Evolutionary conservation across 2,888 invertebrate species (phyloP).

Genomic region (Tanypteryx hageni): DNA sequence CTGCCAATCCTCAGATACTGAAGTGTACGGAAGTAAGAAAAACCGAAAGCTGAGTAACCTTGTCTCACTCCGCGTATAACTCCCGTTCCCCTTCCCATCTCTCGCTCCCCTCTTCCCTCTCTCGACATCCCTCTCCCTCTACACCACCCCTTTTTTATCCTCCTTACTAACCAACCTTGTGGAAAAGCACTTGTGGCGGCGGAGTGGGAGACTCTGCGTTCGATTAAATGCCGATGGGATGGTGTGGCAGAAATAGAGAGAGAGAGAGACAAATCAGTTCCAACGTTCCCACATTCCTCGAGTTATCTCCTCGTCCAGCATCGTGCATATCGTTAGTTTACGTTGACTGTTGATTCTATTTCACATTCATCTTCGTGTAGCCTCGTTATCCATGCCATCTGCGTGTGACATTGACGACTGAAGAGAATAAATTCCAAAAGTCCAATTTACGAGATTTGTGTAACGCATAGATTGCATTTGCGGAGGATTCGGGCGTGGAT

Average conservation of each 20-base stretch:
- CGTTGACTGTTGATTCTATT: no score
- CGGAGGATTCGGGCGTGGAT: background rate
- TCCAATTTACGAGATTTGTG: background rate
- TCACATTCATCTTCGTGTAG: no score
- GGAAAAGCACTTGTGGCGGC: constrained; percentile 1
- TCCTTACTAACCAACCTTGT: constrained; percentile 42
- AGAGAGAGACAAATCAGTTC: constrained; percentile 6
- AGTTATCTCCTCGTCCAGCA: background rate
- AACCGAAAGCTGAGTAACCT: constrained; percentile 42
- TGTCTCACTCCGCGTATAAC: background rate
- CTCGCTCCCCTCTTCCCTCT: background rate
- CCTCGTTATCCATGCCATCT: background rate
- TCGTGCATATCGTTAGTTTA: background rate
- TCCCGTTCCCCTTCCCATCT: constrained; percentile 19
- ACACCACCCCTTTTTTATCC: background rate
- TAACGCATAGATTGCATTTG: background rate
- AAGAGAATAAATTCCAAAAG: background rate
- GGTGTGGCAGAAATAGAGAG: constrained; percentile 7
- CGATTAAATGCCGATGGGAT: background rate
- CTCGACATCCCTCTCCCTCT: background rate
- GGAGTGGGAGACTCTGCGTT: constrained; percentile 2
- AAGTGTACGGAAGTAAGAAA: constrained; percentile 25
- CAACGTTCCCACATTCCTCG: background rate
- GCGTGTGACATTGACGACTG: background rate
- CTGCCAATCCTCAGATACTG: no score